Conservation (phyloP, 2,797 vertebrate genomes). For the Lepilemur ruficaudatus region DNA sequence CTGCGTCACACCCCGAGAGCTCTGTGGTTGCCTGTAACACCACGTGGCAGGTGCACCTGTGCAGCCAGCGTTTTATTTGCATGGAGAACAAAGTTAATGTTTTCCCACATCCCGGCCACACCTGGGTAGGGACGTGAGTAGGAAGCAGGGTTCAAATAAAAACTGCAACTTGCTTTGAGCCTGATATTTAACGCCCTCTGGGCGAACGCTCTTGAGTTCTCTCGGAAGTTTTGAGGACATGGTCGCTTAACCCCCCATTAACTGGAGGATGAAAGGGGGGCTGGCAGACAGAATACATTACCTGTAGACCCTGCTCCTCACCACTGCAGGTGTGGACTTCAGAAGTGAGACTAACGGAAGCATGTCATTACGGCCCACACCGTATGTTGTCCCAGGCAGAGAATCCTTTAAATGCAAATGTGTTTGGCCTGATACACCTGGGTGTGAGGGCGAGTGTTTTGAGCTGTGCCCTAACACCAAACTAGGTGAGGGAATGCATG, state of each 20-base stretch:
- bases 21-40: slow-evolving; percentile 30
- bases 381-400: background rate
- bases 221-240: slow-evolving; percentile 50
- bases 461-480: background rate
- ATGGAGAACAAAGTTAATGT: slow-evolving; percentile 75
- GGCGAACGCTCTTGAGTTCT: background rate
- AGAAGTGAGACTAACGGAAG: background rate
- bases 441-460: background rate
- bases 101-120: slow-evolving; percentile 68
- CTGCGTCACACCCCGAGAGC: background rate
- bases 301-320: background rate
- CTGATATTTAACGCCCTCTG: background rate
- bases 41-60: slow-evolving; percentile 47
- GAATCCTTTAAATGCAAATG: background rate
- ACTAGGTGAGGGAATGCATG: background rate
- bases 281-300: background rate
- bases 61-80: slow-evolving; percentile 44
- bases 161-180: background rate
- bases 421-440: background rate
- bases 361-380: background rate
- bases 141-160: slow-evolving; percentile 50
- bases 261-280: background rate
- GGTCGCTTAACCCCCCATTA: background rate
- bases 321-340: background rate
- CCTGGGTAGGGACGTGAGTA: slow-evolving; percentile 50